Base-by-base conservation (phyloP, 2,113 vertebrate genomes). In the Camelus dromedarius region DNA sequence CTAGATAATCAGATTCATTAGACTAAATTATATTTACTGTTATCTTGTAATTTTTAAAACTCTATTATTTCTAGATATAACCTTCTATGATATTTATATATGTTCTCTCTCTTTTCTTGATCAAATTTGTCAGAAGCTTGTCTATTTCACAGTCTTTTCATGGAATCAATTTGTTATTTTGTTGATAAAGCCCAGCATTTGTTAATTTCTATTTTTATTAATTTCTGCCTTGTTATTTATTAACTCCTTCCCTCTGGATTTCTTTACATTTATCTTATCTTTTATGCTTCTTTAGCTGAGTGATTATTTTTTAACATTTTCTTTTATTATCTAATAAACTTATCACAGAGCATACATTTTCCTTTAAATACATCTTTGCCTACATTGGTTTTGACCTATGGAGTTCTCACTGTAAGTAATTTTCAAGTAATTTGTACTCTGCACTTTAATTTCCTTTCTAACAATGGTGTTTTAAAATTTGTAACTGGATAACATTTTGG, bases 161-260 rank as follows among this genome's bases (percentile, higher is more conserved):
- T 72, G 6, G 20, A 95, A 75, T 69, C 46, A 26, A 50, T 60
- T 84, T 84, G 93, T 66, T 18, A 48, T 66, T 94, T 73, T 91
- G 32, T 73, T 94, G 50, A 81, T 24, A 26, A 82, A 76, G 28
- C 28, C 54, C 84, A 79, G 28, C 11, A 73, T 84, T 96, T 83
- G n/a, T n/a, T 94, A 60, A 92, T 46, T 60, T 87, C 66, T 70
- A 50, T 70, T 79, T 92, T 79, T 80, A 58, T 84, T 97, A n/a
- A 80, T 24, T 79, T 69, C 26, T 79, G 26, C 16, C 12, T 1
- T 91, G 60, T 52, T 35, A n/a, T 56, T 72, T 92, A 75, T 52
- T 83, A 48, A 96, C 42, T 64, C 32, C 38, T 92, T 72, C 62
- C 7, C 70, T 38, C 4, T 83, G 56, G 30, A 18, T 77, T 91